Evolutionary conservation across 1,140 invertebrate species (phyloP).

Genomic region (Drosophila micromelanica): DNA sequence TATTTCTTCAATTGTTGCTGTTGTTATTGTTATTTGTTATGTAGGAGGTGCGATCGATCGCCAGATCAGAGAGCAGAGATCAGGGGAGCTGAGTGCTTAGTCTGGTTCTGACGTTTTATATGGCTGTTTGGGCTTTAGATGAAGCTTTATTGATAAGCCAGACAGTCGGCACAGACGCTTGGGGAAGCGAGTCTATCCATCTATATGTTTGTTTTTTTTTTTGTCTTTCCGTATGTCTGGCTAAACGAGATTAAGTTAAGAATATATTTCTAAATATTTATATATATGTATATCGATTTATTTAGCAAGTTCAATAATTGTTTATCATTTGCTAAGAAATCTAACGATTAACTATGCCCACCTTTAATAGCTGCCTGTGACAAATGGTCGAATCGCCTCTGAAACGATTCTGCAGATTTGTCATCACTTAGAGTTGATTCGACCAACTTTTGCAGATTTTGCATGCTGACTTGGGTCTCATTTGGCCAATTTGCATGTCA

Average conservation of each 20-base stretch:
- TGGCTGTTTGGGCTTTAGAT: slow-evolving; percentile 34
- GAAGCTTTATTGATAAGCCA: slow-evolving; percentile 46
- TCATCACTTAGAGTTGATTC: not conserved
- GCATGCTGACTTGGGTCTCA: not conserved
- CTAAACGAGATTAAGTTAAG: slow-evolving; percentile 3
- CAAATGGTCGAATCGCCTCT: not conserved
- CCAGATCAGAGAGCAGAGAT: slow-evolving; percentile 32
- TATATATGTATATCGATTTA: too few relatives aligned
- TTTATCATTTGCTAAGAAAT: too few relatives aligned
- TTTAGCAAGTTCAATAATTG: too few relatives aligned
- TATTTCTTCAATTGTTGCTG: slow-evolving; percentile 31
- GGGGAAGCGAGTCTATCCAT: slow-evolving; percentile 23
- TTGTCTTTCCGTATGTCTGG: slow-evolving; percentile 1
- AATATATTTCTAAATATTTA: too few relatives aligned
- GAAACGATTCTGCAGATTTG: too few relatives aligned
- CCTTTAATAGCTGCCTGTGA: not conserved
- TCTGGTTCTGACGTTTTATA: slow-evolving; percentile 14
- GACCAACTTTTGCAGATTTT: not conserved
- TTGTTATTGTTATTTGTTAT: slow-evolving; percentile 34
- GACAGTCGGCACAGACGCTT: slow-evolving; percentile 26
- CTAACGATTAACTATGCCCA: not conserved
- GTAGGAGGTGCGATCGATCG: slow-evolving; percentile 47
- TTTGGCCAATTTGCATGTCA: slow-evolving; percentile 7
- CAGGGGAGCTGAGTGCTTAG: not conserved
- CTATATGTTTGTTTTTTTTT: not conserved